Conservation (phyloP, 2,888 invertebrate species). For the Phalera bucephala region DNA sequence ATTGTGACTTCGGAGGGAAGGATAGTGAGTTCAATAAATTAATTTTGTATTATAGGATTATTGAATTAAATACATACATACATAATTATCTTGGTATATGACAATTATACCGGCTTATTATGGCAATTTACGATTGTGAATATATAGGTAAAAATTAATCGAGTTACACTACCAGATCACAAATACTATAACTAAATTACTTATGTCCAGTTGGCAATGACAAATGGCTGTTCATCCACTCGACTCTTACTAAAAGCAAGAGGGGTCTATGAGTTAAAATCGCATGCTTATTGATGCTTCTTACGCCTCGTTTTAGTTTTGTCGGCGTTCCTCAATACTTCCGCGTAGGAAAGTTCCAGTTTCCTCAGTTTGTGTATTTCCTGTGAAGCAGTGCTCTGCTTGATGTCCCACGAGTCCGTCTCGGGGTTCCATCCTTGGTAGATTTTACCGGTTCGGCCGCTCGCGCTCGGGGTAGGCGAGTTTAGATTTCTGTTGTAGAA, state of each 20-base stretch:
- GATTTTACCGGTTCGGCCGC: conserved; percentile 73
- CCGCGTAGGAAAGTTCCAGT: conserved; percentile 93
- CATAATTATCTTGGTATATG: conserved; percentile 48
- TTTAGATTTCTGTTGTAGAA: conserved; percentile 86
- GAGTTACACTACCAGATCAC: conserved; percentile 80
- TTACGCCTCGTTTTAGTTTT: conserved; percentile 79
- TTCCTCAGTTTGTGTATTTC: conserved; percentile 91
- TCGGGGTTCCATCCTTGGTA: conserved; percentile 78
- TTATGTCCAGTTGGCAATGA: conserved; percentile 79
- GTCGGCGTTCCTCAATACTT: conserved; percentile 89
- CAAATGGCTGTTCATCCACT: conserved; percentile 78
- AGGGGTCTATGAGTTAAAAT: conserved; percentile 68
- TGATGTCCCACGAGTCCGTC: conserved; percentile 74
- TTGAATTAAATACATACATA: conserved; percentile 44
- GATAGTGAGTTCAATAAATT: conserved; percentile 47
- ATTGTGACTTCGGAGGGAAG: conserved; percentile 58
- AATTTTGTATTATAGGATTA: conserved; percentile 40
- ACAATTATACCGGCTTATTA: conserved; percentile 64
- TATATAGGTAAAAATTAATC: conserved; percentile 68
- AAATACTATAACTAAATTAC: conserved; percentile 72
- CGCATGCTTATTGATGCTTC: conserved; percentile 69
- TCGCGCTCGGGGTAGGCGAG: conserved; percentile 83
- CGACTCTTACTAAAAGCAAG: conserved; percentile 64
- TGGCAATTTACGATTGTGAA: conserved; percentile 76
- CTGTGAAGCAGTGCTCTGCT: conserved; percentile 89